Evolutionary conservation across 2,113 vertebrate genomes (phyloP).

Genomic region (Dasypus novemcinctus): DNA sequence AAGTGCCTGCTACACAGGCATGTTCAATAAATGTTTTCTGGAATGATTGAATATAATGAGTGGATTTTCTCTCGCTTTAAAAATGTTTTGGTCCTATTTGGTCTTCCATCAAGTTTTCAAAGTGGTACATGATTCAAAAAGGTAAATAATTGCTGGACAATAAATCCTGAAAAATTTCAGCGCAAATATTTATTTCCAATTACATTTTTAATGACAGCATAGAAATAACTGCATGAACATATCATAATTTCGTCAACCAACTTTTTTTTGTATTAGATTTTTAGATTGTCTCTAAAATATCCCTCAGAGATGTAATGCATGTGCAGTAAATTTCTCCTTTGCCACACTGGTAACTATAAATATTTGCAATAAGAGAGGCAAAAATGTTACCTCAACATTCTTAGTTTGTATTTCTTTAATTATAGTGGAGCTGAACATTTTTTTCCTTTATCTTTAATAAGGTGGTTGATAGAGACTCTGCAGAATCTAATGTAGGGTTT

Average conservation of each 20-base stretch:
- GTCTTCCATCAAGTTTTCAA: background rate
- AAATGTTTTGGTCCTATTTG: slow-evolving; percentile 17
- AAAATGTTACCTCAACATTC: background rate
- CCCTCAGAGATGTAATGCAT: background rate
- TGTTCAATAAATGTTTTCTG: background rate
- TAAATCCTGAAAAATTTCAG: background rate
- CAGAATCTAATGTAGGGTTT: too few species aligned
- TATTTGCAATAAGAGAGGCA: slow-evolving; percentile 6
- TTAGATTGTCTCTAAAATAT: background rate
- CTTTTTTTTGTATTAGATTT: background rate
- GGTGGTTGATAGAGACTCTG: too few species aligned
- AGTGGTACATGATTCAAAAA: background rate
- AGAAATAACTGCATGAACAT: background rate
- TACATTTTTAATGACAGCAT: background rate
- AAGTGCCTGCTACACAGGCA: background rate
- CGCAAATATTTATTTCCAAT: background rate
- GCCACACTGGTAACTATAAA: background rate
- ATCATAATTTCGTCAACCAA: background rate
- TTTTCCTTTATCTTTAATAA: background rate
- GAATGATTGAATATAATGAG: background rate
- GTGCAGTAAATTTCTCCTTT: background rate
- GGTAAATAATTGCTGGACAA: background rate
- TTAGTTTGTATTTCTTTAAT: background rate
- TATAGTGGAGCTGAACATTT: background rate
- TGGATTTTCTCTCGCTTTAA: slow-evolving; percentile 30